Conservation (phyloP, 2,113 vertebrate species). For the Eupsittula cactorum region DNA sequence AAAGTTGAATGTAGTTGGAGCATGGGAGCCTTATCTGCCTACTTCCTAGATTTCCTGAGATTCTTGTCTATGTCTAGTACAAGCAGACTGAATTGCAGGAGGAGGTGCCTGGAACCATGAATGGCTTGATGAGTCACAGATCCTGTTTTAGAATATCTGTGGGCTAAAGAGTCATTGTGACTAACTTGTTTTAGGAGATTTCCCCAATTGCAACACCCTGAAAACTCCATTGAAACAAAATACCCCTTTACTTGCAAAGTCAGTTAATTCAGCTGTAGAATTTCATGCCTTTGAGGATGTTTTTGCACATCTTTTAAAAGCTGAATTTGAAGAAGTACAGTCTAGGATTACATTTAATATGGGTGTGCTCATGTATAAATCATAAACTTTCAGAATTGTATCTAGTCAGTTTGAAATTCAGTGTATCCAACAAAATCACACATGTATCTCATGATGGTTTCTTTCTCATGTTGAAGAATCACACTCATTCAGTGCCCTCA, state of each 20-base stretch:
- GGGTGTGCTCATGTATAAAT: neutral
- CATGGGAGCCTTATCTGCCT: neutral
- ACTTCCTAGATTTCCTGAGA: neutral
- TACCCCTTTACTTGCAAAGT: neutral
- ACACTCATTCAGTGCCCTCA: neutral
- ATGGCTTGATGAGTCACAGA: neutral
- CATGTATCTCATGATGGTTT: neutral
- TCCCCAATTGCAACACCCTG: neutral
- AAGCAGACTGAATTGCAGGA: neutral
- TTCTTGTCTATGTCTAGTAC: neutral
- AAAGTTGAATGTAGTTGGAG: accelerated
- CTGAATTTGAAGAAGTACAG: neutral
- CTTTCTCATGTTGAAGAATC: neutral
- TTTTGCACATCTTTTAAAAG: neutral
- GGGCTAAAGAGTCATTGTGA: neutral
- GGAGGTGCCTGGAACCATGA: neutral
- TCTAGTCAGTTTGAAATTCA: neutral
- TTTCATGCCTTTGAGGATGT: neutral
- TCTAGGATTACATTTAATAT: neutral
- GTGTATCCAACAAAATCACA: neutral
- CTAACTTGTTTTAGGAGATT: neutral
- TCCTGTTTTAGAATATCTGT: neutral
- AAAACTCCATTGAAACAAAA: neutral
- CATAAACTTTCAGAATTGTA: neutral
- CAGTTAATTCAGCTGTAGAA: neutral